Base-by-base conservation (phyloP, 2,113 vertebrate species). In the Alaudala cheleensis region DNA sequence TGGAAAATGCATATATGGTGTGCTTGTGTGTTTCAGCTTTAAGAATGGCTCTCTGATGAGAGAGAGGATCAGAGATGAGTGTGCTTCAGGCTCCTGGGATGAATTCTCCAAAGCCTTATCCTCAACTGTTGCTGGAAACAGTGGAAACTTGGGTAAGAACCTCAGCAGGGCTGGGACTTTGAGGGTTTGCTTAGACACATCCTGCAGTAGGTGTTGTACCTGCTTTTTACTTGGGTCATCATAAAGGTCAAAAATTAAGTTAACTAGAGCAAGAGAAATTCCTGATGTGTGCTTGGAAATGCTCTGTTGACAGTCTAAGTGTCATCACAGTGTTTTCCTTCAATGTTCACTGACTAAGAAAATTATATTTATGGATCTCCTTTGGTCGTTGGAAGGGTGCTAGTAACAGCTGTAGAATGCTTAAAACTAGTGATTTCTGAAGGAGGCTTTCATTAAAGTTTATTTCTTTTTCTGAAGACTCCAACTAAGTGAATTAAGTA, bases 41-140 rank as follows among this genome's bases (percentile, higher is more conserved):
- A 99, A 99, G 97, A 99, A 99, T 1, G 99, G 99, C 9, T 99
- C 99, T 81, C 97, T 99, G 86, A 99, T 98, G 65, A 98, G 99
- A 97, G 99, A 99, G 95, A 98, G 95, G 72, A 96, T 99, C 97
- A 98, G 99, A 24, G 97, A 99, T 72, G 92, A 98, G 53, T 98
- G 98, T 49, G 97, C 98, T n/a, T 98, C 97, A 81, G 96, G 98
- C 54, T 99, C 98, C 77, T 99, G 99, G 99, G 98, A 98, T 64
- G 50, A 94, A 42, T 99, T 99, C 94, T 98, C 99, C 5, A 95
- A 97, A 51, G 97, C 98, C 4, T 91, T 99, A 80, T 98, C 54
- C 44, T 97, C 98, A 23, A 99, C 98, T 0, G 96, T 94, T 50
- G 98, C 98, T 62, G 99, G 99, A 57, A 99, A 99, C 78, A 19